Evolutionary conservation across 2,888 invertebrate genomes (phyloP), one percentile per base, ranked within the genome.

Genomic region (Phortica okadai): DNA sequence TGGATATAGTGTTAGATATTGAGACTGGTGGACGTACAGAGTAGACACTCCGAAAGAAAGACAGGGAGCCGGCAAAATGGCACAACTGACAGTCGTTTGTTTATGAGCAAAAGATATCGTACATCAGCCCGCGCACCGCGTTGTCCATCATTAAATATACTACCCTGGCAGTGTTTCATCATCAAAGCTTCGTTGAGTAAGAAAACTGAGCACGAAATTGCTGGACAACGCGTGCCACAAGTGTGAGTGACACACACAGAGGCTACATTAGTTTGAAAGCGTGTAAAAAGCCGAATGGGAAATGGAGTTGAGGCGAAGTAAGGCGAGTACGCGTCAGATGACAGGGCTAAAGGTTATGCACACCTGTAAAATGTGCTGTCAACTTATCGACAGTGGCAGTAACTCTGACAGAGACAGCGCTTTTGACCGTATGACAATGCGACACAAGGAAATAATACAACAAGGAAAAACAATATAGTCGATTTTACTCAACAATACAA

Each of bases 1-100:
- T 84, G 82, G 80, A 76, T 33, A 33, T 73, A 33, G 33, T 33
- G 33, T 33, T 33, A 33, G 33, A 59, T 4, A 45, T 21, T 45
- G 21, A 73, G n/a, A 14, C 21, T 14, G 10, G 42, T 54, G 72
- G 50, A 41, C 54, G 72, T n/a, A 56, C 16, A 42, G 7, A 50
- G 45, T 8, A 50, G 25, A 45, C 10, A 45, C 8, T 14, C 41
- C 50, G 21, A 54, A 41, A 6, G 21, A 54, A 41, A 6, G 69
- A 25, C 7, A 7, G 7, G 7, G 41, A n/a, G 33, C 7, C 6
- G n/a, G 73, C n/a, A 44, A 59, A 59, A 21, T 80, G 81, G 79
- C 76, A 78, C 77, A 77, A 75, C 81, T 73, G 85, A 66, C 80
- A 14, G 8, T 14, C 50, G 14, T 14, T 50, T 14, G 6, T 50